Evolutionary conservation across 2,113 vertebrate species (phyloP), one percentile per base, ranked within the genome.

Genomic region (Tetrax tetrax): DNA sequence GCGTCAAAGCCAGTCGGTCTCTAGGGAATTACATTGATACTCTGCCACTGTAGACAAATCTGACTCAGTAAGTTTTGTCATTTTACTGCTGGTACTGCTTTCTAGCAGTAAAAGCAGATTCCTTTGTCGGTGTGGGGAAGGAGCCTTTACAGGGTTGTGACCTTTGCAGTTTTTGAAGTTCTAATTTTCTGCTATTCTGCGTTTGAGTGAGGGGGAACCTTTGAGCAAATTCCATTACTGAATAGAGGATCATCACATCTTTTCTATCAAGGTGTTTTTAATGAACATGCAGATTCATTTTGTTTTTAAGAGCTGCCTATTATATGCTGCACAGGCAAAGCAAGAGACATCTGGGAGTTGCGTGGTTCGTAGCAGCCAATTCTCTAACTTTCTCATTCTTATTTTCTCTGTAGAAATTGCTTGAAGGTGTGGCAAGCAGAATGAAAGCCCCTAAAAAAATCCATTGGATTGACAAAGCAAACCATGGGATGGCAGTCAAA

Each of bases 391-490:
- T 83, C 83, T 89, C 12, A 6, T 89, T 70, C 60, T 82, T 94
- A 27, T 93, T 97, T 83, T 43, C 69, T 82, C 33, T 53, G 24
- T 43, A 99, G 99, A 97, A 92, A 50, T 95, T 99, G 89, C 94
- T 99, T 91, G 98, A 99, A 79, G 72, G 53, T 68, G 96, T 98
- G 71, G 57, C 98, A n/a, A 97, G 97, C 74, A 98, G 98, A 95
- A 99, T 99, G 98, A 98, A 98, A 97, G 98, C 98, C 84, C 95
- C 97, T 81, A 96, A 91, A 78, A 98, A 98, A 75, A 98, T 99
- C 87, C 97, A 98, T 41, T 99, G 99, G 99, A 94, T 99, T 54
- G 96, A 98, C 75, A 99, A 98, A 95, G 99, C 98, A 81, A 99
- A 97, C 94, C 99, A 99, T 91, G 98, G 98, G 60, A 98, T 99